Conservation (phyloP, 2,888 invertebrate genomes). For the Eupithecia subumbrata region DNA sequence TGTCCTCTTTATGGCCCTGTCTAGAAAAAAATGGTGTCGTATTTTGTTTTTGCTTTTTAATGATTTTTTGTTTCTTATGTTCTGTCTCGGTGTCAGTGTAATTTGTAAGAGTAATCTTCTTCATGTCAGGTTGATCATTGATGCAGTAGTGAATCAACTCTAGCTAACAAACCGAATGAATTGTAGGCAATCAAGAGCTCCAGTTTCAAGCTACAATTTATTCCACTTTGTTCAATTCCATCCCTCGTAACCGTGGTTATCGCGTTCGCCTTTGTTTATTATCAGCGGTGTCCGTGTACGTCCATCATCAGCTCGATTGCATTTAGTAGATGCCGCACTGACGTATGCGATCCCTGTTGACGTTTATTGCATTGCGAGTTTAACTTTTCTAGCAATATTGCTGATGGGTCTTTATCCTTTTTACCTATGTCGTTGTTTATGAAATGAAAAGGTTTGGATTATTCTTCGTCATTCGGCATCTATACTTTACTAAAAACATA, state of each 20-base stretch:
- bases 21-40: no score
- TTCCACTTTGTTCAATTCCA: constrained; percentile 4
- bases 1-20: no score
- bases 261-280: not conserved
- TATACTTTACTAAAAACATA: no score
- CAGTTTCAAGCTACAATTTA: constrained; percentile 7
- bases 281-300: not conserved
- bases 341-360: not conserved
- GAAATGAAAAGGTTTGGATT: not conserved
- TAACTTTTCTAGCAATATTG: not conserved
- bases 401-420: not conserved
- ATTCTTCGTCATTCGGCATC: no score
- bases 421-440: not conserved
- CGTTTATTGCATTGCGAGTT: constrained; percentile 3
- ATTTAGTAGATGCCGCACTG: not conserved
- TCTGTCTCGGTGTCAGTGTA: not conserved
- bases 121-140: not conserved
- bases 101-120: not conserved
- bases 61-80: no score
- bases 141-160: not conserved
- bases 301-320: not conserved
- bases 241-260: constrained; percentile 6
- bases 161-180: not conserved
- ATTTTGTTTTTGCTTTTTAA: no score
- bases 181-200: constrained; percentile 3